A percentile compares a stretch with the other conserved stretches of the same genome.
phyloP scores from a whole-genome alignment of 1,140 invertebrate genomes.

The Lasioglossum albipes region DNA sequence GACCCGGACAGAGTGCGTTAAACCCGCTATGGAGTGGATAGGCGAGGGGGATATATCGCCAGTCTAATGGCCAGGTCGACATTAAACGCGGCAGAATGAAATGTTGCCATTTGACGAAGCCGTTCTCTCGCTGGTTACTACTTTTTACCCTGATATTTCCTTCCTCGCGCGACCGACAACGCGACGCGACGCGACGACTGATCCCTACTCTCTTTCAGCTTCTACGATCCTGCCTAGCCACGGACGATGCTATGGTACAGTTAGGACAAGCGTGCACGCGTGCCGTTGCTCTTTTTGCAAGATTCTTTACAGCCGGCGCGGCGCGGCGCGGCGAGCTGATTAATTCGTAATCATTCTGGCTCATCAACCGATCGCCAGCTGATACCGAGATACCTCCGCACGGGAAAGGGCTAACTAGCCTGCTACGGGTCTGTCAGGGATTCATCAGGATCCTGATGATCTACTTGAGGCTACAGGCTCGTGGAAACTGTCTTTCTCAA shows the following conservation, averaged over 20 bases:
- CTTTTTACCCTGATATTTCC: slow-evolving; percentile 11
- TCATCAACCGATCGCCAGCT: not conserved
- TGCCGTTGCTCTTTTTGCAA: not conserved
- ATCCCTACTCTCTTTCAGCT: not conserved
- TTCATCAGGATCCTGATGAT: no score
- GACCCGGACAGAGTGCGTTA: not conserved
- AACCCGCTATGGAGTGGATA: not conserved
- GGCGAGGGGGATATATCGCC: not conserved
- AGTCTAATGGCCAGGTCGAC: not conserved
- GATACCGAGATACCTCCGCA: no score
- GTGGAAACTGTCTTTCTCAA: no score
- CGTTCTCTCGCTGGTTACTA: not conserved
- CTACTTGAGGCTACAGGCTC: no score
- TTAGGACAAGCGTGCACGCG: slow-evolving; percentile 1
- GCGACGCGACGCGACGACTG: no score
- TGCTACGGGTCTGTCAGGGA: no score
- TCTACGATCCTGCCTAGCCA: no score
- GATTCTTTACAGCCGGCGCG: not conserved
- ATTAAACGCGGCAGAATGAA: slow-evolving; percentile 17
- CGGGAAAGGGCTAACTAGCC: no score
- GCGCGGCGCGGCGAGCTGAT: not conserved
- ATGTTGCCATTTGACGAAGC: slow-evolving; percentile 13
- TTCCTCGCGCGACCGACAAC: not conserved
- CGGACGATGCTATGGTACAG: not conserved
- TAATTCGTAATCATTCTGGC: not conserved